phyloP scores from a whole-genome alignment of 2,888 invertebrate genomes.

The Cantharis flavilabris region DNA sequence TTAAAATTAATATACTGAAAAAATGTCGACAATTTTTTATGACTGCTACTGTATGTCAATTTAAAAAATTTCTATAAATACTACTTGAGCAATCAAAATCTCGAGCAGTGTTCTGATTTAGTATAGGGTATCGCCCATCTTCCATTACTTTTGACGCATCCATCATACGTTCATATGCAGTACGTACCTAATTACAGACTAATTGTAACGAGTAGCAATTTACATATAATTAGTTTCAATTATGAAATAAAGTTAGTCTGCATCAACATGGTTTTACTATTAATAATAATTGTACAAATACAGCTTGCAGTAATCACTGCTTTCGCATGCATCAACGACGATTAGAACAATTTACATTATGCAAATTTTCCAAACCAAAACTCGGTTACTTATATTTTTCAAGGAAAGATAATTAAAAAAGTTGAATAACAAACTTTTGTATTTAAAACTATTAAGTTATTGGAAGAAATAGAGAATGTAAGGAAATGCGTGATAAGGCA shows the following conservation, averaged over 20 bases:
- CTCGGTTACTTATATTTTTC: background rate
- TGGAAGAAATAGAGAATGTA: background rate
- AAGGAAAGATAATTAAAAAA: background rate
- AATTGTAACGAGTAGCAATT: background rate
- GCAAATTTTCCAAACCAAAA: background rate
- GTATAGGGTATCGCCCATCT: background rate
- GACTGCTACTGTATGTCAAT: no score
- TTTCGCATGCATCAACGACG: background rate
- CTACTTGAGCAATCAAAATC: no score
- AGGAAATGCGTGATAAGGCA: background rate
- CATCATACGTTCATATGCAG: background rate
- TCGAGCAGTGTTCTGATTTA: no score
- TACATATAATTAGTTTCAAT: background rate
- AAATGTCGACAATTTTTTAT: no score
- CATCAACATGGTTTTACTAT: background rate
- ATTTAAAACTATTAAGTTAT: background rate
- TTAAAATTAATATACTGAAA: no score
- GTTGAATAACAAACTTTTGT: background rate
- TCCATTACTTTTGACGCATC: background rate
- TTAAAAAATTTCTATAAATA: no score
- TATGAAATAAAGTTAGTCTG: background rate
- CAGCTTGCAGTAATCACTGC: background rate
- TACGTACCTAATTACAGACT: background rate
- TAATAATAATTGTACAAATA: background rate
- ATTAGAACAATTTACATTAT: background rate